Conservation (phyloP, 1,140 invertebrate genomes). For the Drosophila pseudoobscura region DNA sequence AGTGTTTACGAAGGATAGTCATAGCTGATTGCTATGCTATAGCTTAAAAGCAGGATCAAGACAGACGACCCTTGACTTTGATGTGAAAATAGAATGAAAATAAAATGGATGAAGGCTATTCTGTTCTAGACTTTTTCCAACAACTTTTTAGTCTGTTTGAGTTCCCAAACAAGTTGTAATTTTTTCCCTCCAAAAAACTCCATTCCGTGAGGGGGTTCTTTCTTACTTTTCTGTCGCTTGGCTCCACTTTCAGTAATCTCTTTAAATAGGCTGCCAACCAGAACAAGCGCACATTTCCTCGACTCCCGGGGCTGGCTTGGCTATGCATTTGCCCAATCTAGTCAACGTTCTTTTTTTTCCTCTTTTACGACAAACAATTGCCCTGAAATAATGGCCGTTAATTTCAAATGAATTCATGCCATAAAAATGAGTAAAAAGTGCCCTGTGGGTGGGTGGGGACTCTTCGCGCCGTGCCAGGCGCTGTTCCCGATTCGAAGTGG, state of each 20-base stretch:
- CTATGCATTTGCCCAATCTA: slow-evolving; percentile 25
- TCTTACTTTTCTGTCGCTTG: neutral
- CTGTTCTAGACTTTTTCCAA: too few relatives aligned
- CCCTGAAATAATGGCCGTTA: slow-evolving; percentile 28
- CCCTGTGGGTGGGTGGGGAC: slow-evolving; percentile 7
- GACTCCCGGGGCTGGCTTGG: slow-evolving; percentile 5
- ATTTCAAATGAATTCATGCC: slow-evolving; percentile 47
- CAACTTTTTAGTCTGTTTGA: neutral
- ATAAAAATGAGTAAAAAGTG: slow-evolving; percentile 26
- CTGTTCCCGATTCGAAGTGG: slow-evolving; percentile 5
- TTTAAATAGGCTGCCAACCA: slow-evolving; percentile 14
- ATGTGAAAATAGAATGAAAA: too few relatives aligned
- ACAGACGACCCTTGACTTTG: too few relatives aligned
- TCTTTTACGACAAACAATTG: slow-evolving; percentile 43
- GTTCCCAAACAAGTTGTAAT: slow-evolving; percentile 10
- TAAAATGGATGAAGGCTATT: too few relatives aligned
- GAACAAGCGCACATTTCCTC: slow-evolving; percentile 10
- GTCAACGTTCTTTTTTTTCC: neutral
- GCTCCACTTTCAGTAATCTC: neutral
- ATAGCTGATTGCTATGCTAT: too few relatives aligned
- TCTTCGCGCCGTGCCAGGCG: slow-evolving; percentile 26
- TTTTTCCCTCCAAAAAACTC: neutral
- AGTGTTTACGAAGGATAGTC: too few relatives aligned
- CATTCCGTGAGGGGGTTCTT: neutral
- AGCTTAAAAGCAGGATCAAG: too few relatives aligned